A percentile compares a stretch with the other conserved stretches of the same genome.
phyloP scores from a whole-genome alignment of 2,113 vertebrate species.

The Toxotes jaculatrix region DNA sequence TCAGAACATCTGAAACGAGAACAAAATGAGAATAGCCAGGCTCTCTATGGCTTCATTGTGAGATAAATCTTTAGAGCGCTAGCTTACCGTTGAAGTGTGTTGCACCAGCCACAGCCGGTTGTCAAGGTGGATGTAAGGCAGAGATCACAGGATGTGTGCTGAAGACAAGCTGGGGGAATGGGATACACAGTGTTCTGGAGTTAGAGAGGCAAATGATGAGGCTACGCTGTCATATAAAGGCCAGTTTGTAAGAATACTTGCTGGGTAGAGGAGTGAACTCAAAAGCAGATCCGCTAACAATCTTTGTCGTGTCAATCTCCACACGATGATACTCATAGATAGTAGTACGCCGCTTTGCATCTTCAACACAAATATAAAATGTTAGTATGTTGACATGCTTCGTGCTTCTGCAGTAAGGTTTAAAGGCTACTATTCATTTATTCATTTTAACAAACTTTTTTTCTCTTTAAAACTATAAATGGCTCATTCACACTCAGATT shows the following conservation, averaged over 20 bases:
- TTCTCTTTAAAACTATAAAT: too few relatives aligned
- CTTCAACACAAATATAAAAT: slow-evolving; percentile 73
- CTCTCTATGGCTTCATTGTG: background rate
- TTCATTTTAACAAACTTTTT: too few relatives aligned
- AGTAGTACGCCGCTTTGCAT: slow-evolving; percentile 85
- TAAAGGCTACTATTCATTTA: background rate
- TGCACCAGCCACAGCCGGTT: slow-evolving; percentile 94
- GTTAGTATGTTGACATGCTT: background rate
- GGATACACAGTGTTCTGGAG: background rate
- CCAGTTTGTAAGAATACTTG: slow-evolving; percentile 79
- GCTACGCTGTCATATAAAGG: background rate
- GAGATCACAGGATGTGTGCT: slow-evolving; percentile 89
- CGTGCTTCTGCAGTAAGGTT: background rate
- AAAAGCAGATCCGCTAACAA: slow-evolving; percentile 87
- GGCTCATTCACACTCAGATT: too few relatives aligned
- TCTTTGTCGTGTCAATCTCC: slow-evolving; percentile 89
- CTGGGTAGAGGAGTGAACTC: slow-evolving; percentile 94
- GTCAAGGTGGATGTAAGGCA: slow-evolving; percentile 88
- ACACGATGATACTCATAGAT: slow-evolving; percentile 97
- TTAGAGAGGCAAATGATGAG: background rate
- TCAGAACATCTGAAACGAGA: slow-evolving; percentile 90
- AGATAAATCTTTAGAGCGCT: background rate
- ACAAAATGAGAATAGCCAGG: slow-evolving; percentile 4
- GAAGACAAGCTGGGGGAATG: slow-evolving; percentile 89
- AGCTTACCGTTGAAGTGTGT: slow-evolving; percentile 91